Evolutionary conservation across 2,797 vertebrate genomes (phyloP).

Genomic region (Denticeps clupeoides): DNA sequence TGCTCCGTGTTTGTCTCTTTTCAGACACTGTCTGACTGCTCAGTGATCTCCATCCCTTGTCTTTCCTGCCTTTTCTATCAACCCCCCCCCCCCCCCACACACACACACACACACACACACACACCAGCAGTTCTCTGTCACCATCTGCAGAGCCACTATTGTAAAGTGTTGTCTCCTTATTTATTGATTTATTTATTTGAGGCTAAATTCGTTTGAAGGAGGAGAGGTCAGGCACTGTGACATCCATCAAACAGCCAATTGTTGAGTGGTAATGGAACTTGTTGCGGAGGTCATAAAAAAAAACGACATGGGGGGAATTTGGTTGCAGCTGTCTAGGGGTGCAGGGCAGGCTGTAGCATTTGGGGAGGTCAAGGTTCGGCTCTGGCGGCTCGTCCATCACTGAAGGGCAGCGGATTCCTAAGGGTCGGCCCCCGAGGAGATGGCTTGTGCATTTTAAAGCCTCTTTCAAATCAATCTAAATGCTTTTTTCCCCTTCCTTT

Average conservation of each 20-base stretch:
- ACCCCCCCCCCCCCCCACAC: background rate
- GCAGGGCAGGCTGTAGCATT: conserved; percentile 19
- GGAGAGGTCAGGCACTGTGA: conserved; percentile 22
- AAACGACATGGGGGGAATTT: conserved; percentile 3
- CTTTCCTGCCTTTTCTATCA: conserved; percentile 13
- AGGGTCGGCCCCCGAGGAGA: background rate
- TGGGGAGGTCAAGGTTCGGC: conserved; percentile 17
- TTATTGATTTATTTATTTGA: conserved; percentile 30
- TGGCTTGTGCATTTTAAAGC: background rate
- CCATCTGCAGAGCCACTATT: background rate
- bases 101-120: background rate
- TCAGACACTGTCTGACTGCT: too few species aligned
- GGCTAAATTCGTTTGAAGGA: conserved; percentile 26
- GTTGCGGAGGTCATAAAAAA: background rate
- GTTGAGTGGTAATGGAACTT: conserved; percentile 26
- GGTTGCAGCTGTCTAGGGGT: conserved; percentile 13
- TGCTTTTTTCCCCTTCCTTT: background rate
- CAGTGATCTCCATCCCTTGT: conserved; percentile 11
- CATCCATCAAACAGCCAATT: conserved; percentile 29
- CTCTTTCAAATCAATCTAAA: background rate
- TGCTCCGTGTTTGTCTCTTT: too few species aligned
- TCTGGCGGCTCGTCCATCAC: background rate
- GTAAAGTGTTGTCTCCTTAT: conserved; percentile 18
- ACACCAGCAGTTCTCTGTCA: conserved; percentile 4
- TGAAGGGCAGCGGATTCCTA: background rate